Percentiles rank a stretch among this genome's conserved stretches.
Evolutionary conservation across 2,113 vertebrate species (phyloP).

Genomic region (Python bivittatus): DNA sequence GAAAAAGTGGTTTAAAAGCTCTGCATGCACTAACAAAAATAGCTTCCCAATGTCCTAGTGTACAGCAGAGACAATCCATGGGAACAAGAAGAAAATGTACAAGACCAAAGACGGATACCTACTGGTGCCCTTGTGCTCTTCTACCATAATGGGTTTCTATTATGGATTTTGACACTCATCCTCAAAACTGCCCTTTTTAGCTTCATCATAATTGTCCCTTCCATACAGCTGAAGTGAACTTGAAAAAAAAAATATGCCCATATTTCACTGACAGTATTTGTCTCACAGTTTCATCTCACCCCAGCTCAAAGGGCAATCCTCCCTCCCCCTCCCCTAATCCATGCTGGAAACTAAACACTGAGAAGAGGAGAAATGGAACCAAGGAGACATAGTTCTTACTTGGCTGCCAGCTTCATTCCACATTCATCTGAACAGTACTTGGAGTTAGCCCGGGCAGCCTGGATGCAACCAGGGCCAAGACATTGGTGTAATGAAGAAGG

Average conservation of each 20-base stretch:
- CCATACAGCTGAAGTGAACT: not conserved
- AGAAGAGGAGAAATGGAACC: not conserved
- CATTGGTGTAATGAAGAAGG: conserved; percentile 81
- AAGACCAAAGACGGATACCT: not conserved
- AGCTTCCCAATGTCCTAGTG: not conserved
- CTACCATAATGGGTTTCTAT: not conserved
- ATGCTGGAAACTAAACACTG: not conserved
- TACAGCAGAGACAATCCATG: not conserved
- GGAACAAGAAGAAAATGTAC: not conserved
- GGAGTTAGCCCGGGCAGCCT: conserved; percentile 76
- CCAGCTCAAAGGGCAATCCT: not conserved
- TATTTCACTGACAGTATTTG: not conserved
- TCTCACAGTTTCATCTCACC: not conserved
- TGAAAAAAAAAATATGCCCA: not conserved
- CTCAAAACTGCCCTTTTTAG: not conserved
- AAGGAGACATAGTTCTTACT: conserved; percentile 72
- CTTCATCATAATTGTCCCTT: not conserved
- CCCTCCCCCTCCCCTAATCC: not conserved
- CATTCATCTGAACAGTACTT: conserved; percentile 96
- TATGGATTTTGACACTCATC: not conserved
- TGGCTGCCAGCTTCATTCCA: conserved; percentile 93
- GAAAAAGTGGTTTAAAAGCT: not conserved
- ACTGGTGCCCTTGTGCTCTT: not conserved
- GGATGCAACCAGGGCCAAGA: conserved; percentile 87
- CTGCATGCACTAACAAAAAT: not conserved